Evolutionary conservation across 1,140 invertebrate species (phyloP).

Genomic region (Asbolus verrucosus): DNA sequence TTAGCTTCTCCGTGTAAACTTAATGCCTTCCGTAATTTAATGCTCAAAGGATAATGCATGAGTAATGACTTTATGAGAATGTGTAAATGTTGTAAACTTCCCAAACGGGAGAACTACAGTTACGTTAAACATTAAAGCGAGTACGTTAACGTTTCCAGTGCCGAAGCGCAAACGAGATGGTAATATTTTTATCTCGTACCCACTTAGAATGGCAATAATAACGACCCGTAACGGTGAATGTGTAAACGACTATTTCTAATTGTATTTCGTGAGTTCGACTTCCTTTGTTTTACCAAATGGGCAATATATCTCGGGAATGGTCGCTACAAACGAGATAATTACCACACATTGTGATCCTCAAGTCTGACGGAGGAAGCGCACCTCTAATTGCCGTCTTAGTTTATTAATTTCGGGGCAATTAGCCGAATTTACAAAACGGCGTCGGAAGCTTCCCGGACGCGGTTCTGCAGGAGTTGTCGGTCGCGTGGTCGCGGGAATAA

Average conservation of each 20-base stretch:
- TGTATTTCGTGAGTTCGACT: slow-evolving; percentile 43
- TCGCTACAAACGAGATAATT: slow-evolving; percentile 31
- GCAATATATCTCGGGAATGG: slow-evolving; percentile 26
- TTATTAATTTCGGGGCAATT: slow-evolving; percentile 2
- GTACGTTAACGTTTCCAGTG: slow-evolving; percentile 1
- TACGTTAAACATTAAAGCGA: slow-evolving; percentile 36
- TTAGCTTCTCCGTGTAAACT: slow-evolving; percentile 34
- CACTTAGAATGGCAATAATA: slow-evolving; percentile 14
- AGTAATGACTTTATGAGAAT: slow-evolving; percentile 47
- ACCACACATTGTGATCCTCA: slow-evolving; percentile 22
- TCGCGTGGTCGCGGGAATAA: background rate
- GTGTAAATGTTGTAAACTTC: slow-evolving; percentile 42
- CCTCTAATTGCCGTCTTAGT: slow-evolving; percentile 24
- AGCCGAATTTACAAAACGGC: slow-evolving; percentile 1
- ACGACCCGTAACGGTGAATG: slow-evolving; percentile 45
- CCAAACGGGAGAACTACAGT: slow-evolving; percentile 33
- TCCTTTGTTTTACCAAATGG: slow-evolving; percentile 45
- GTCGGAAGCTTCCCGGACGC: too few relatives aligned
- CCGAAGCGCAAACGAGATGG: slow-evolving; percentile 22
- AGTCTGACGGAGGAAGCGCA: slow-evolving; percentile 2
- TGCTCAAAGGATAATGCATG: slow-evolving; percentile 44
- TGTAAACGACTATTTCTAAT: slow-evolving; percentile 48
- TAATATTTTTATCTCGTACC: slow-evolving; percentile 19
- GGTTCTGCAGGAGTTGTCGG: too few relatives aligned
- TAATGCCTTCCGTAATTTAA: slow-evolving; percentile 49